These are phyloP conservation scores for Hemicrepidius hirtus DNA, from an alignment of 2,888 invertebrate species.

Conservation along the genomic window DNA sequence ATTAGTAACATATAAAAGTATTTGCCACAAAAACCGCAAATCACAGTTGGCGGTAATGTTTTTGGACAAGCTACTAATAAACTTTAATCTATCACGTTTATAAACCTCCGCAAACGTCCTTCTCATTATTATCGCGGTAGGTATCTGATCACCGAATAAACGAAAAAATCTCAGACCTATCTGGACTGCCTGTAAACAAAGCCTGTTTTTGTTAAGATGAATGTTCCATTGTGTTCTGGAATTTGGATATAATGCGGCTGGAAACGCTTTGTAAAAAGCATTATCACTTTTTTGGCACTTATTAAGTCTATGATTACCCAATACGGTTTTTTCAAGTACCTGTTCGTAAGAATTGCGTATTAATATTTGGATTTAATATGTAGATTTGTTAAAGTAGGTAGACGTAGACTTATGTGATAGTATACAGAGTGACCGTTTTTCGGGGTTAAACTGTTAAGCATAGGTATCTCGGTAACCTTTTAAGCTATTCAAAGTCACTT, in stretches of 20 bases:
- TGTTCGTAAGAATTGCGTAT: neutral
- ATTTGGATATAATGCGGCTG: constrained; percentile 22
- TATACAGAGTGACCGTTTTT: too few relatives aligned
- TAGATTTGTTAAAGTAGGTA: too few relatives aligned
- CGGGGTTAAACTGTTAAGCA: too few relatives aligned
- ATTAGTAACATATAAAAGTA: constrained; percentile 20
- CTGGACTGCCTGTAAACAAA: constrained; percentile 31
- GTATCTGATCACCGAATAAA: constrained; percentile 28
- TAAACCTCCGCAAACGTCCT: constrained; percentile 29
- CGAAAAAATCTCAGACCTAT: constrained; percentile 17
- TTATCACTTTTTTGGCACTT: constrained; percentile 25
- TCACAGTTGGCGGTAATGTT: constrained; percentile 35
- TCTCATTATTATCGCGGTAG: constrained; percentile 29
- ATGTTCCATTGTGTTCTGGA: constrained; percentile 28
- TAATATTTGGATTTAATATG: too few relatives aligned
- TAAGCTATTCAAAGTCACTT: too few relatives aligned
- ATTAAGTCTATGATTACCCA: constrained; percentile 1
- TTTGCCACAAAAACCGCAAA: constrained; percentile 33
- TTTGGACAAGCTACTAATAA: constrained; percentile 34
- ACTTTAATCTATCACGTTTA: constrained; percentile 37
- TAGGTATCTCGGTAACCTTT: too few relatives aligned
- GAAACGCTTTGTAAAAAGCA: constrained; percentile 21
- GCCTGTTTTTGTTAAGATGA: constrained; percentile 24
- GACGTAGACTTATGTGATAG: too few relatives aligned
- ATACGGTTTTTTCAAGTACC: neutral